These are phyloP conservation scores for Erinaceus europaeus DNA, from an alignment of 2,113 vertebrate genomes.

Conservation along the genomic window DNA sequence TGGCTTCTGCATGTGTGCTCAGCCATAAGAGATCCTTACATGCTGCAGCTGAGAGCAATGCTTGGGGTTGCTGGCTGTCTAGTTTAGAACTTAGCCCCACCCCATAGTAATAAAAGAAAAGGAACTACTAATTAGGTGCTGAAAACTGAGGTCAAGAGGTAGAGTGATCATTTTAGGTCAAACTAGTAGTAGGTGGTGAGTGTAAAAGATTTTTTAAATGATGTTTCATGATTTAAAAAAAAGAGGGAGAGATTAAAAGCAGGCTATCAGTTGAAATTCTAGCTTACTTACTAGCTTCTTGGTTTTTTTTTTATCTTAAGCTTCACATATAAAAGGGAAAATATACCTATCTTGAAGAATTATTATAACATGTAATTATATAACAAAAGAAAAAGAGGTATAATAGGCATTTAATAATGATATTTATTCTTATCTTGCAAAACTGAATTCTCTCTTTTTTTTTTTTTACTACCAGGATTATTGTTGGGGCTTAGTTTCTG, in stretches of 20 bases:
- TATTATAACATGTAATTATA: constrained; percentile 13
- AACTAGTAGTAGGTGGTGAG: not conserved
- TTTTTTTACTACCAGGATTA: too few relatives aligned
- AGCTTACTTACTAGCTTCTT: not conserved
- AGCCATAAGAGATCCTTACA: not conserved
- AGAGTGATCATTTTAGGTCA: not conserved
- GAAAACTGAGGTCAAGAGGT: not conserved
- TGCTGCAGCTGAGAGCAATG: not conserved
- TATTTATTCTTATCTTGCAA: constrained; percentile 9
- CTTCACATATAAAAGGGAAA: constrained; percentile 40
- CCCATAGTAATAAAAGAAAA: constrained; percentile 13
- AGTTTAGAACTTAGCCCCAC: not conserved
- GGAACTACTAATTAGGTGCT: not conserved
- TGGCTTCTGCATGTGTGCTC: not conserved
- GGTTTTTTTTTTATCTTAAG: not conserved
- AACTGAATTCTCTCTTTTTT: constrained; percentile 12
- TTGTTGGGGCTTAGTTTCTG: too few relatives aligned
- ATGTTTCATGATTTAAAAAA: not conserved
- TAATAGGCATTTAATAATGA: constrained; percentile 11
- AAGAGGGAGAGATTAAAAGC: not conserved
- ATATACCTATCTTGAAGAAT: not conserved
- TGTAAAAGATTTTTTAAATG: constrained; percentile 22
- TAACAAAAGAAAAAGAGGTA: not conserved
- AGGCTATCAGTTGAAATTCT: constrained; percentile 21
- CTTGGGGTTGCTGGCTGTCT: not conserved